A percentile compares a stretch with the other conserved stretches of the same genome.
Conservation (phyloP, 2,113 vertebrate species). For the Emydura subglobosa region DNA sequence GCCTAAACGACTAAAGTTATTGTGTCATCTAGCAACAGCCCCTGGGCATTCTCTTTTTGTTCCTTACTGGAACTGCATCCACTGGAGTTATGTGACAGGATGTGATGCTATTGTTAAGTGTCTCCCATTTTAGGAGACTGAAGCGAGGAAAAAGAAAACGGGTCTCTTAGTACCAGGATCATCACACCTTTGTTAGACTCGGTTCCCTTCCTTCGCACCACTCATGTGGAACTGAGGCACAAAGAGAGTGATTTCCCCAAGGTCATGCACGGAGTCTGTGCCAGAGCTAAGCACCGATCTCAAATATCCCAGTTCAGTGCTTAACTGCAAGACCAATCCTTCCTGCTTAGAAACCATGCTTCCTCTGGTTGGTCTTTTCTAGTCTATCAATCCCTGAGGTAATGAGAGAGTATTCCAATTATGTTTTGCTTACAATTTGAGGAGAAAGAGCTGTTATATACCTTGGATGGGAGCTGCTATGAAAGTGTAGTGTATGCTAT, state of each 20-base stretch:
- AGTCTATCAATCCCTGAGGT: background rate
- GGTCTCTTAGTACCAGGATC: background rate
- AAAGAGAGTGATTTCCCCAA: background rate
- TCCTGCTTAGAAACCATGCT: background rate
- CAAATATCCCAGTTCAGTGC: background rate
- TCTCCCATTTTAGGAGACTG: background rate
- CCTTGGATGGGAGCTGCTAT: slow-evolving; percentile 6
- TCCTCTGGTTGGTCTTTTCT: background rate
- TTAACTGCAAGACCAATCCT: background rate
- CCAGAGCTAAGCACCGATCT: background rate
- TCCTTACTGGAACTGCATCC: background rate
- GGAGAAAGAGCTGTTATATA: slow-evolving; percentile 41
- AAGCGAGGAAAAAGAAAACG: background rate
- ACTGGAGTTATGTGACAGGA: background rate
- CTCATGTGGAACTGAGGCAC: background rate
- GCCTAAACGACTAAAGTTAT: background rate
- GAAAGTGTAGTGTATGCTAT: background rate
- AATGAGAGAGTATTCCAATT: slow-evolving; percentile 30
- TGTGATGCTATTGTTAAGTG: background rate
- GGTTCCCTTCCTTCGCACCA: too few species aligned
- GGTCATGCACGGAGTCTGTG: background rate
- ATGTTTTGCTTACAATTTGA: slow-evolving; percentile 43
- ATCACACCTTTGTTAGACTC: background rate
- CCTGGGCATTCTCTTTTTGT: background rate
- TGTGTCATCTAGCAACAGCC: background rate